Evolutionary conservation across 2,113 vertebrate genomes (phyloP).

Genomic region (Pterocles burchelli): DNA sequence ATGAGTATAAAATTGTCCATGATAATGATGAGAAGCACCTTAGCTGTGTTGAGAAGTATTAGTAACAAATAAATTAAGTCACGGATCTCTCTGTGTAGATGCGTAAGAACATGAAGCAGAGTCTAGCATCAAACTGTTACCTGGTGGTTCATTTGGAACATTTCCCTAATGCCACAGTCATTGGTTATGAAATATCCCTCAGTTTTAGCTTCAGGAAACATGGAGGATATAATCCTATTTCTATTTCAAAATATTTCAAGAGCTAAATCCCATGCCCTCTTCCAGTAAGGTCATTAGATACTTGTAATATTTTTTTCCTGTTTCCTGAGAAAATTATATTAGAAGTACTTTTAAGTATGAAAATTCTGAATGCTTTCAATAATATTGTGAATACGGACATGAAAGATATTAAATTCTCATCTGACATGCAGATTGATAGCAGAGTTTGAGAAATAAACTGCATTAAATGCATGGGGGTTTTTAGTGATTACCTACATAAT

Average conservation of each 20-base stretch:
- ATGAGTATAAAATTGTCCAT: background rate
- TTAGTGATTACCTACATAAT: background rate
- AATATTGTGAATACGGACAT: background rate
- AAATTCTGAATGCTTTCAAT: background rate
- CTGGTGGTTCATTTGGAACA: background rate
- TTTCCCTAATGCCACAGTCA: background rate
- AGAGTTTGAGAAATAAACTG: background rate
- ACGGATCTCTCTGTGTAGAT: background rate
- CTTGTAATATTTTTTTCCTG: background rate
- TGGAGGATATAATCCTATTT: background rate
- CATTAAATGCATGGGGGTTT: background rate
- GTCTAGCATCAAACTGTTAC: background rate
- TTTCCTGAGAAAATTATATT: background rate
- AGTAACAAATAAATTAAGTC: background rate
- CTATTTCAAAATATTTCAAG: background rate
- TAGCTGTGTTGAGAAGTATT: background rate
- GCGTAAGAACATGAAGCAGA: rapidly evolving
- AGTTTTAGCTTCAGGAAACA: background rate
- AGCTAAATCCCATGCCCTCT: background rate
- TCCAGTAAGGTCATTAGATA: background rate
- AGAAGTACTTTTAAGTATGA: background rate
- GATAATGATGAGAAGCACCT: background rate
- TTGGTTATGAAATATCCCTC: background rate
- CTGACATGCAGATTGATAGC: background rate
- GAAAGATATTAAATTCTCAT: background rate